Evolutionary conservation across 2,797 vertebrate species (phyloP).

Genomic region (Pipistrellus pygmaeus): DNA sequence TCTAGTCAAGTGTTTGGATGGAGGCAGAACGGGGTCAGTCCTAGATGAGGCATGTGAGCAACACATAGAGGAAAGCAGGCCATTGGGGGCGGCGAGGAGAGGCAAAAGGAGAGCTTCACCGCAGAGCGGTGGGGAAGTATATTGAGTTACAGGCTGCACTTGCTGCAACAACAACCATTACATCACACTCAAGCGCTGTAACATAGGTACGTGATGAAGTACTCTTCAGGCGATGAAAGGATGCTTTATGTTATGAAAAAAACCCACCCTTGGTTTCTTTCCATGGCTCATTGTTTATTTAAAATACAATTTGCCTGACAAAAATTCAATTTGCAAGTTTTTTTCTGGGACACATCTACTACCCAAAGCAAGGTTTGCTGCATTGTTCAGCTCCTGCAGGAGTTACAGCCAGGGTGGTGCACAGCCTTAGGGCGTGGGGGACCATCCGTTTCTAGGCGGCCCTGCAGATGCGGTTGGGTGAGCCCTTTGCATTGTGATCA

Average conservation of each 20-base stretch:
- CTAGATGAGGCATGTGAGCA: neutral
- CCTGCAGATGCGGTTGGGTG: conserved; percentile 11
- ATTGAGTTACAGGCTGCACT: neutral
- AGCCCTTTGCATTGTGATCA: conserved; percentile 45
- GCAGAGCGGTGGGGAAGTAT: neutral
- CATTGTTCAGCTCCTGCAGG: conserved; percentile 5
- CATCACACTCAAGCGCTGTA: neutral
- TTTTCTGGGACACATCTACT: conserved; percentile 19
- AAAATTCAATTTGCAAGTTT: conserved; percentile 25
- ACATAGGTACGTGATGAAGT: neutral
- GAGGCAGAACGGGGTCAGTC: neutral
- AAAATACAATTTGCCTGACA: conserved; percentile 44
- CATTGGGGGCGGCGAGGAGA: neutral
- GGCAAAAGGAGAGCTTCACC: neutral
- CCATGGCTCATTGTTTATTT: conserved; percentile 28
- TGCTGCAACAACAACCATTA: neutral
- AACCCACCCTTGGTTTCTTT: neutral
- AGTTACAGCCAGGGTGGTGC: neutral
- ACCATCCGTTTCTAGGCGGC: neutral
- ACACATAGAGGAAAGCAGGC: neutral
- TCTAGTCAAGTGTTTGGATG: neutral
- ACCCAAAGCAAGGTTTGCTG: neutral
- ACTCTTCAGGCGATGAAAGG: neutral
- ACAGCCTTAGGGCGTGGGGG: neutral
- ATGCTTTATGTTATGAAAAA: neutral